Conservation (phyloP, 2,797 vertebrate genomes). For the Neostethus bicornis region DNA sequence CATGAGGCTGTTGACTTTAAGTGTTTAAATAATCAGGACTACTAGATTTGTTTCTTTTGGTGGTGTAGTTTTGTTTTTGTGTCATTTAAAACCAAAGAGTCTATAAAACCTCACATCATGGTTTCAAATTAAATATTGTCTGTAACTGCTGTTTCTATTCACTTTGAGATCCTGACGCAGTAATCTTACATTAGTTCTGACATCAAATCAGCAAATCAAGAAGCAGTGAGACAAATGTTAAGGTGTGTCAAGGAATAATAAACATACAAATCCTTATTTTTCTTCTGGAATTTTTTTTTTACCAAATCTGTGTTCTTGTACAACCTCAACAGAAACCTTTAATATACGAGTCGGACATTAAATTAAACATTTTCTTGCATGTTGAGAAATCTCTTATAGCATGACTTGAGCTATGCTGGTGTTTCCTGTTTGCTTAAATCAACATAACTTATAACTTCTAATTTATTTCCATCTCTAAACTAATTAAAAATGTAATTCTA, state of each 20-base stretch:
- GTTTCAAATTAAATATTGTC: conserved; percentile 46
- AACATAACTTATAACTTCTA: conserved; percentile 35
- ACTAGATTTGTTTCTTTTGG: not conserved
- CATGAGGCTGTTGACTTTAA: not conserved
- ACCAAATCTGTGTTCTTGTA: not conserved
- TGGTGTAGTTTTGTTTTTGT: not conserved
- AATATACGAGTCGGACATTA: not conserved
- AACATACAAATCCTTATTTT: not conserved
- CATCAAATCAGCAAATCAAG: too few relatives aligned
- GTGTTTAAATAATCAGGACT: not conserved
- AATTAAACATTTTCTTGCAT: not conserved
- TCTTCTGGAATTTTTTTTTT: not conserved
- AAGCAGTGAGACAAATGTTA: not conserved
- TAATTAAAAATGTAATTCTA: not conserved
- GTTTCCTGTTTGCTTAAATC: conserved; percentile 50
- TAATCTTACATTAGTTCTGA: too few relatives aligned
- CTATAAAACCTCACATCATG: not conserved
- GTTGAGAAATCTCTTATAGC: not conserved
- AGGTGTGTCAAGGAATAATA: not conserved
- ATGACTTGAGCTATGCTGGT: not conserved
- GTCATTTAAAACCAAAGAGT: conserved; percentile 3
- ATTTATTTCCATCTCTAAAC: not conserved
- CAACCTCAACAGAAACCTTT: not conserved
- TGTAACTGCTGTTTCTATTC: conserved; percentile 13
- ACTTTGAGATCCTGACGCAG: not conserved